Conservation (phyloP, 2,888 invertebrate species). For the Apotomis capreana region DNA sequence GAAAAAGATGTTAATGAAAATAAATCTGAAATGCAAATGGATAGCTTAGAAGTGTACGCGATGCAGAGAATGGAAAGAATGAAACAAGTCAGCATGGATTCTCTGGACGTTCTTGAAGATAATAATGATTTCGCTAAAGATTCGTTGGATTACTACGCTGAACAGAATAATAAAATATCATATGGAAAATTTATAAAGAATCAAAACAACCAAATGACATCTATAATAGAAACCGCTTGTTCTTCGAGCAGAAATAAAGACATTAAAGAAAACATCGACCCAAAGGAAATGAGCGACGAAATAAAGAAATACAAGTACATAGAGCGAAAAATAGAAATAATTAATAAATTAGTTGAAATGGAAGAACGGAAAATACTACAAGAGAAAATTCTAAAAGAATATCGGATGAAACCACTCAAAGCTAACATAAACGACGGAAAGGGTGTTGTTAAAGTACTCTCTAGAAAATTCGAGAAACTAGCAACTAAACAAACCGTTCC, state of each 20-base stretch:
- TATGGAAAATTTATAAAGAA: constrained; percentile 67
- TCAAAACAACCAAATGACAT: constrained; percentile 64
- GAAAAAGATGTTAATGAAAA: constrained; percentile 84
- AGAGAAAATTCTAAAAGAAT: constrained; percentile 85
- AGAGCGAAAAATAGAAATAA: constrained; percentile 87
- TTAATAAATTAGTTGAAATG: constrained; percentile 87
- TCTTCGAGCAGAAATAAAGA: constrained; percentile 60
- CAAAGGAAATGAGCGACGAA: constrained; percentile 72
- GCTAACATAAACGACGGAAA: constrained; percentile 84
- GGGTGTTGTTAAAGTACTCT: constrained; percentile 86
- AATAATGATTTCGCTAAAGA: constrained; percentile 76
- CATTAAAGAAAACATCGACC: constrained; percentile 73
- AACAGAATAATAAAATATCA: constrained; percentile 68
- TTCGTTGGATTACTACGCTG: constrained; percentile 78
- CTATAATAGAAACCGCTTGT: constrained; percentile 58
- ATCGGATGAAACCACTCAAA: constrained; percentile 84
- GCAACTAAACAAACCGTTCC: constrained; percentile 81
- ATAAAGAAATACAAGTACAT: constrained; percentile 86
- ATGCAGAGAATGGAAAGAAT: constrained; percentile 74
- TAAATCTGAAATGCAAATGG: constrained; percentile 85
- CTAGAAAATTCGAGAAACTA: constrained; percentile 88
- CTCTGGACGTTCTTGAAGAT: constrained; percentile 75
- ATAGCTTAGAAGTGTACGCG: constrained; percentile 83
- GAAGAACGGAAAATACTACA: constrained; percentile 86
- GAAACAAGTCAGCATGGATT: constrained; percentile 79